Evolutionary conservation across 2,113 vertebrate species (phyloP).

Genomic region (Nettapus auritus): DNA sequence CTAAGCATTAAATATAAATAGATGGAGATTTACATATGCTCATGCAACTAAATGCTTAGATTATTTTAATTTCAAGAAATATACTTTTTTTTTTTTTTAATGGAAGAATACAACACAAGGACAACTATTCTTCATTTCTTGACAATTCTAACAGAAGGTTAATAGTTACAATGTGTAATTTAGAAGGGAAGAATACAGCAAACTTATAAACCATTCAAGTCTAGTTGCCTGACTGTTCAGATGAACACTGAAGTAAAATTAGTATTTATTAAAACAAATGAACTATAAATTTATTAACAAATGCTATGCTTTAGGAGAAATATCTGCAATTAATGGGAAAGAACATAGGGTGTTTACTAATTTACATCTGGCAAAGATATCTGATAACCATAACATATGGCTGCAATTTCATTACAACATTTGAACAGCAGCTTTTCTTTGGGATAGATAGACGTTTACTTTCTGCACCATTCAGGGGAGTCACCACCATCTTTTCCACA

Average conservation of each 20-base stretch:
- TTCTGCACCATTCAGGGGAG: neutral
- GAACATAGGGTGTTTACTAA: neutral
- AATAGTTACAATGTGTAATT: neutral
- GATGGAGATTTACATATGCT: neutral
- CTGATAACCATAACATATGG: neutral
- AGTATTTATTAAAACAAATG: slow-evolving; percentile 11
- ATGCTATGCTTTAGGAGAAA: neutral
- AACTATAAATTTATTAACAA: slow-evolving; percentile 10
- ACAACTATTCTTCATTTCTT: neutral
- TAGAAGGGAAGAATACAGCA: neutral
- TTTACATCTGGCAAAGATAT: neutral
- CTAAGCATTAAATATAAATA: neutral
- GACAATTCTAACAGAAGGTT: neutral
- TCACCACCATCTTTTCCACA: neutral
- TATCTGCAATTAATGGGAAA: neutral
- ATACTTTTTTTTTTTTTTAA: neutral
- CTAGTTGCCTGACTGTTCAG: neutral
- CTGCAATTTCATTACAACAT: neutral
- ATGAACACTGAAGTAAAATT: neutral
- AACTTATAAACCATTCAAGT: neutral
- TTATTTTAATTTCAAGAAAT: neutral
- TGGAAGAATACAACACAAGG: neutral
- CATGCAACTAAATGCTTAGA: neutral
- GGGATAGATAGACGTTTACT: neutral
- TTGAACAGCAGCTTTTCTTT: neutral